These are phyloP conservation scores for Mamestra brassicae DNA, from an alignment of 2,888 invertebrate species.

Conservation along the genomic window DNA sequence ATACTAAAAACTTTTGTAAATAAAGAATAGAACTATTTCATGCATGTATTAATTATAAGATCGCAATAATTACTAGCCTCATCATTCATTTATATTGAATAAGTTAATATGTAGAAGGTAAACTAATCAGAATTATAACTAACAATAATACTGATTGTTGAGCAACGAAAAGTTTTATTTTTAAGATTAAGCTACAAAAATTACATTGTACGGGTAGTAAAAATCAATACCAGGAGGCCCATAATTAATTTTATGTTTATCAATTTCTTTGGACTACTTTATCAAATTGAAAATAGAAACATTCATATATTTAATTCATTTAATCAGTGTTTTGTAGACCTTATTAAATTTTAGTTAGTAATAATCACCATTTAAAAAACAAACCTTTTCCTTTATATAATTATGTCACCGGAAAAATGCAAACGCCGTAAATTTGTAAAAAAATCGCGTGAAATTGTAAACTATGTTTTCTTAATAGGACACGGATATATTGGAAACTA, in stretches of 20 bases:
- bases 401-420: no score
- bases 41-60: slow-evolving; percentile 5
- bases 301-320: not conserved
- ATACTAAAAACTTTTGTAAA: not conserved
- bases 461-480: no score
- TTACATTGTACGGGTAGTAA: not conserved
- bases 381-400: no score
- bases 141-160: slow-evolving; percentile 6
- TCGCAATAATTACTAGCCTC: slow-evolving; percentile 8
- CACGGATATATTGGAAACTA: no score
- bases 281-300: not conserved
- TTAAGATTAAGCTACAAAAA: not conserved
- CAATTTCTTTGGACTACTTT: not conserved
- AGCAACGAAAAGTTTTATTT: not conserved
- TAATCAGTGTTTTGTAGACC: not conserved
- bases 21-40: slow-evolving; percentile 8
- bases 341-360: no score
- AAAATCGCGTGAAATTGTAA: no score
- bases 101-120: slow-evolving; percentile 15
- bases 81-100: slow-evolving; percentile 16
- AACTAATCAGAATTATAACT: slow-evolving; percentile 4
- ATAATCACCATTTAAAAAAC: no score
- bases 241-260: not conserved
- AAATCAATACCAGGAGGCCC: not conserved
- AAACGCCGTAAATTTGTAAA: no score